Base-by-base conservation (phyloP, 2,888 invertebrate species). In the Chironomus riparius region DNA sequence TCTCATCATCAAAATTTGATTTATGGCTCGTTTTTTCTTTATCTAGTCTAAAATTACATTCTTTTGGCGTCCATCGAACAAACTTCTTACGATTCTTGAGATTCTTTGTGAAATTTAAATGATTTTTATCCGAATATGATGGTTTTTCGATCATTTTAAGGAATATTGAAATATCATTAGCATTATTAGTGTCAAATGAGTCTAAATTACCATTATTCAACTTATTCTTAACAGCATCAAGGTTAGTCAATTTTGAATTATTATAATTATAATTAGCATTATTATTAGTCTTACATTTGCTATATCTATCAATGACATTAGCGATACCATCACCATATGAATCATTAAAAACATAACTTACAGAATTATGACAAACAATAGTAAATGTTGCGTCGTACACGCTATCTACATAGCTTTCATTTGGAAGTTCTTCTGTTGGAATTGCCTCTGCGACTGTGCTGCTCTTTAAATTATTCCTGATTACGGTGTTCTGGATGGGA, bases 71-170 rank as follows among this genome's bases (percentile, higher is more conserved):
- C 47, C 47, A 68, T 28, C 18, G 22, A 68, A 13, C 5, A 65
- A 74, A 74, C 48, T 74, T 74, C 18, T 56, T 69, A 5, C 18
- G 47, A 38, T 76, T 76, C 68, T 76, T 76, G 13, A 69, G 28
- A 38, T 76, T 76, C n/a, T 76, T 76, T 3, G 76, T 61, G 21
- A 76, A 76, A 47, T 76, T 76, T 15, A 69, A 61, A 24, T 28
- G 21, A 47, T 76, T 76, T 47, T 48, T 56, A 50, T 76, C 76
- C 5, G 76, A 76, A 61, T 76, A 69, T 62, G 28, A n/a, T 10
- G 69, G 10, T 56, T 76, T 76, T 3, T n/a, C n/a, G 15, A 13
- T 10, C 56, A 15, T 15, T 56, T 56, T 56, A 5, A 15, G n/a
- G 18, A 18, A 56, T 15, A 2, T 56, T 56, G 5, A 56, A 56